Base-by-base conservation (phyloP, 2,888 invertebrate genomes). In the Chrysolina oricalcia region DNA sequence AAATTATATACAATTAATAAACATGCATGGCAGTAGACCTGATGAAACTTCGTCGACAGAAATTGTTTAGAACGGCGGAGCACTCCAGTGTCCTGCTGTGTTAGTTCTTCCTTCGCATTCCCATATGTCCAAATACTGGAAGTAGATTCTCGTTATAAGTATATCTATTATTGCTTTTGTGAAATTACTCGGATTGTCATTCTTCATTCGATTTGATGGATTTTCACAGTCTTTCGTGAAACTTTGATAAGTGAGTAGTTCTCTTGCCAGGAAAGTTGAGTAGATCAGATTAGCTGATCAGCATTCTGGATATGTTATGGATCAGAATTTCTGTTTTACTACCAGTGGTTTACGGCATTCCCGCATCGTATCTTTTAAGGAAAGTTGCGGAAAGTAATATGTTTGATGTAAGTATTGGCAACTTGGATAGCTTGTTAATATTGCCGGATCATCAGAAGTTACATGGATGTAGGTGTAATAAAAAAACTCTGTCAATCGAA, bases 91-190 rank as follows among this genome's bases (percentile, higher is more conserved):
- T 53, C 62, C 71, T 40, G 48, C 67, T 76, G 66, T 59, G 67
- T 66, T 3, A 6, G 72, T 65, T 73, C 62, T 72, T 71, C 72
- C 73, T 76, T 78, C 59, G 40, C 70, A 53, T 73, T 73, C 65
- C 56, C 46, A 43, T 75, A 75, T 83, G 82, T 76, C 75, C 73
- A 82, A 83, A 81, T 73, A 83, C 77, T 82, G 81, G 81, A 83
- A 81, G 79, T 75, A 50, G 59, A 63, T 66, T 75, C 68, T 59
- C 67, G 6, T 17, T 27, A 68, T 23, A 53, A 68, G 21, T 50
- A 41, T 68, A 68, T 40, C 17, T 15, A 73, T 73, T 73, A 70
- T 56, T 48, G 70, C 50, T 67, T 70, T 76, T 64, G 35, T 53
- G 43, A 73, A 74, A 74, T 65, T 68, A 72, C 74, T 64, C 23